phyloP scores from a whole-genome alignment of 2,888 invertebrate species.

The Andrena bicolor region DNA sequence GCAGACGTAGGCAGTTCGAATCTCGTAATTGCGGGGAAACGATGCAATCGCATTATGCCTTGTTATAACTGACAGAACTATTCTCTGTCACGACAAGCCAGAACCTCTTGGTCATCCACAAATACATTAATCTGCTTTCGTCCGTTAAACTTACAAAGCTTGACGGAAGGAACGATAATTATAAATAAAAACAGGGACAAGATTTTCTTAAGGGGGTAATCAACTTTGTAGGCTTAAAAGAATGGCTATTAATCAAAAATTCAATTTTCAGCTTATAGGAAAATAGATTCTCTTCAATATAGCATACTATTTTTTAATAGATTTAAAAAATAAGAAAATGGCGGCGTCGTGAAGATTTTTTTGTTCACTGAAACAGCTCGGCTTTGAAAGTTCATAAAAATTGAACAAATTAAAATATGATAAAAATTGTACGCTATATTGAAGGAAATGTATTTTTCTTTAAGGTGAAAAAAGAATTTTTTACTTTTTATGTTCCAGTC shows the following conservation, averaged over 20 bases:
- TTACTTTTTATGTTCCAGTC: too few relatives aligned
- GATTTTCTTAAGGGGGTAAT: background rate
- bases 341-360: background rate
- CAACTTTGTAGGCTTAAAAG: too few relatives aligned
- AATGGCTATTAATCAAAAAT: background rate
- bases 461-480: too few relatives aligned
- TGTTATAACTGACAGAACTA: constrained; percentile 39
- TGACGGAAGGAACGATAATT: background rate
- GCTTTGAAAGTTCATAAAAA: too few relatives aligned
- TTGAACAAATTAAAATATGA: too few relatives aligned
- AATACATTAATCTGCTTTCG: constrained; percentile 13
- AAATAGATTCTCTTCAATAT: background rate
- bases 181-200: background rate
- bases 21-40: constrained; percentile 41
- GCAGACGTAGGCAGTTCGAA: constrained; percentile 23
- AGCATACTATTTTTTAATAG: background rate
- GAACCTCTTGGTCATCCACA: background rate
- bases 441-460: too few relatives aligned
- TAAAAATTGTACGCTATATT: too few relatives aligned
- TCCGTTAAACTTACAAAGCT: background rate
- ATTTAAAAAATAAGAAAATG: background rate
- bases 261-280: background rate
- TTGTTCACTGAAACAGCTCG: background rate
- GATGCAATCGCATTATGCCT: constrained; percentile 40
- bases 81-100: background rate